Percentiles rank a stretch among this genome's conserved stretches.
Conservation (phyloP, 2,888 invertebrate species). For the Lysandra coridon region DNA sequence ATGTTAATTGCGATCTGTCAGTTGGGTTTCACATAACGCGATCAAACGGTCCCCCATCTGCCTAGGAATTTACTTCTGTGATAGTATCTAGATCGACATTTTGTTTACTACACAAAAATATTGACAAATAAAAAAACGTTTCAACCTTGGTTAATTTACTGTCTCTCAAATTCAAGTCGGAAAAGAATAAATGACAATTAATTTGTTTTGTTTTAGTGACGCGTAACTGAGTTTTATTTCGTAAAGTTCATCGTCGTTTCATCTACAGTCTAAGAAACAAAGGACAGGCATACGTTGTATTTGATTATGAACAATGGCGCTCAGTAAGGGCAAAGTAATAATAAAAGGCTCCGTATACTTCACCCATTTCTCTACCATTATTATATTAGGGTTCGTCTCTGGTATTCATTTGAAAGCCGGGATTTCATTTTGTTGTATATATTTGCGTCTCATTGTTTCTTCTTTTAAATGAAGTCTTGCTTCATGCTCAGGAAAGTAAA, state of each 20-base stretch:
- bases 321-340: conserved; percentile 34
- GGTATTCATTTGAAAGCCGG: conserved; percentile 29
- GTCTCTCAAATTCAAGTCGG: too few relatives aligned
- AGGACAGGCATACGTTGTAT: conserved; percentile 34
- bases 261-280: conserved; percentile 25
- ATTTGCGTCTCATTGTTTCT: conserved; percentile 28
- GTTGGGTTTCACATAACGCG: too few relatives aligned
- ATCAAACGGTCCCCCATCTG: too few relatives aligned
- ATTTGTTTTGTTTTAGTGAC: neutral
- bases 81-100: too few relatives aligned
- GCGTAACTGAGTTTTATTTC: neutral
- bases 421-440: conserved; percentile 28
- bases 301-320: conserved; percentile 37
- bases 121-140: too few relatives aligned
- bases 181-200: neutral
- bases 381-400: conserved; percentile 30
- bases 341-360: conserved; percentile 33
- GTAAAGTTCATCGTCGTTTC: conserved; percentile 17
- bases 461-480: conserved; percentile 12
- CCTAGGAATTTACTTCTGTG: too few relatives aligned
- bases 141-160: too few relatives aligned
- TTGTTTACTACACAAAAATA: too few relatives aligned
- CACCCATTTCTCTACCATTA: conserved; percentile 28
- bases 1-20: too few relatives aligned
- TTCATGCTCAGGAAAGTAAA: neutral